These are phyloP conservation scores for Notolepis coatsorum DNA, from an alignment of 2,797 vertebrate genomes.

Conservation along the genomic window DNA sequence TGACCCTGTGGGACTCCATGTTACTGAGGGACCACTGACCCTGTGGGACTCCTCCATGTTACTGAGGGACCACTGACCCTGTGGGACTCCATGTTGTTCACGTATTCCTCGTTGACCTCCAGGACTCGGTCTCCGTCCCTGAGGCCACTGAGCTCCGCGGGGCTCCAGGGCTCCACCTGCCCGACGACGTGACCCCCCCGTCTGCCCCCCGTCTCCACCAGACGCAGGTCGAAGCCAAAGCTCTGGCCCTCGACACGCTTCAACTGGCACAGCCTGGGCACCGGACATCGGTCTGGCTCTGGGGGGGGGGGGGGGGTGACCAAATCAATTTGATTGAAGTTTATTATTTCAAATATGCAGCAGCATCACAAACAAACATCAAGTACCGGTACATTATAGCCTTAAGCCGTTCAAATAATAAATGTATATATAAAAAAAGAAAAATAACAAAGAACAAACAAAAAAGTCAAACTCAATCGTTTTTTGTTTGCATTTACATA, in stretches of 20 bases:
- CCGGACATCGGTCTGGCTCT: slow-evolving; percentile 55
- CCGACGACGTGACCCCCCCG: slow-evolving; percentile 78
- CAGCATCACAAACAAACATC: not conserved
- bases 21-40: too few relatives aligned
- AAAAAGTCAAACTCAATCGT: too few relatives aligned
- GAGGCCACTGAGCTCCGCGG: slow-evolving; percentile 87
- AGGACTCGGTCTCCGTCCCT: slow-evolving; percentile 87
- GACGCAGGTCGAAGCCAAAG: slow-evolving; percentile 89
- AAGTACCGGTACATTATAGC: too few relatives aligned
- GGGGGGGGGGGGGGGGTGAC: not conserved
- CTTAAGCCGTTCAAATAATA: too few relatives aligned
- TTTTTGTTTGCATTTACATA: too few relatives aligned
- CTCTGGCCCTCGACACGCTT: slow-evolving; percentile 76
- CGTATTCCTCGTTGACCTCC: slow-evolving; percentile 87
- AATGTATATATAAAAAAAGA: too few relatives aligned
- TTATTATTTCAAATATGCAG: not conserved
- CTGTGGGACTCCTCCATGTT: too few relatives aligned
- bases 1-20: too few relatives aligned
- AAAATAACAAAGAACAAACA: too few relatives aligned
- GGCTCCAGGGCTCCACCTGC: slow-evolving; percentile 81
- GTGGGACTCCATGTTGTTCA: slow-evolving; percentile 80
- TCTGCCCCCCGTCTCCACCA: slow-evolving; percentile 56
- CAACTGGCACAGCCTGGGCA: slow-evolving; percentile 85
- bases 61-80: too few relatives aligned
- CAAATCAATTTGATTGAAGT: not conserved